A percentile compares a stretch with the other conserved stretches of the same genome.
Conservation (phyloP, 2,888 invertebrate species). For the Brenthis hecate region DNA sequence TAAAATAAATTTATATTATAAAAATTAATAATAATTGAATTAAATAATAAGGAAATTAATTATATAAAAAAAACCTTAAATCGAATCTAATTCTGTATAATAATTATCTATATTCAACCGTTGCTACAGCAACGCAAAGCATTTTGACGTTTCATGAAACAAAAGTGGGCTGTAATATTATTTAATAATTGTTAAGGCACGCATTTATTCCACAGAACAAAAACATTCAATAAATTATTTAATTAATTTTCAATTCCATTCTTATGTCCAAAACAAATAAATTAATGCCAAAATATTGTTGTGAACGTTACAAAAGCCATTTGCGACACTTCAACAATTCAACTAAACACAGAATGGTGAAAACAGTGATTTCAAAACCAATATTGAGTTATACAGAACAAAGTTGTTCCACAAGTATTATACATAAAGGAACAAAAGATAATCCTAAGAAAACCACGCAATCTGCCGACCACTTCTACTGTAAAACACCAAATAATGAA, state of each 20-base stretch:
- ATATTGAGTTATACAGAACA: slow-evolving; percentile 45
- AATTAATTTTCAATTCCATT: too few species aligned
- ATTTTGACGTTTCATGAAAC: slow-evolving; percentile 8
- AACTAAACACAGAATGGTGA: slow-evolving; percentile 46
- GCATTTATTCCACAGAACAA: too few species aligned
- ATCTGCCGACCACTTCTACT: slow-evolving; percentile 55
- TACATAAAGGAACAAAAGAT: slow-evolving; percentile 40
- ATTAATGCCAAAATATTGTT: slow-evolving; percentile 30
- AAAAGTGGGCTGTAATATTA: neutral
- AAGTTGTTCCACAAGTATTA: slow-evolving; percentile 54
- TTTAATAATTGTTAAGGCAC: neutral
- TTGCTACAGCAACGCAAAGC: slow-evolving; percentile 28
- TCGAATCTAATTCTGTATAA: neutral
- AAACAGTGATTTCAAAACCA: slow-evolving; percentile 55
- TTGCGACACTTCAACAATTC: slow-evolving; percentile 27
- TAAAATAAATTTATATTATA: neutral
- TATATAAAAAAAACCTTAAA: neutral
- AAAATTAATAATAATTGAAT: neutral
- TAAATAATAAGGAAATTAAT: neutral
- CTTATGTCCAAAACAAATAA: slow-evolving; percentile 30
- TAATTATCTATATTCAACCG: neutral
- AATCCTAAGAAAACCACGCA: slow-evolving; percentile 59
- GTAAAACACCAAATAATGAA: slow-evolving; percentile 41
- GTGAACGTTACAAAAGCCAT: slow-evolving; percentile 43
- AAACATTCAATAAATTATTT: too few species aligned